Percentiles rank a stretch among this genome's conserved stretches.
Conservation (phyloP, 2,888 invertebrate genomes). For the Alviniconcha strummeri region DNA sequence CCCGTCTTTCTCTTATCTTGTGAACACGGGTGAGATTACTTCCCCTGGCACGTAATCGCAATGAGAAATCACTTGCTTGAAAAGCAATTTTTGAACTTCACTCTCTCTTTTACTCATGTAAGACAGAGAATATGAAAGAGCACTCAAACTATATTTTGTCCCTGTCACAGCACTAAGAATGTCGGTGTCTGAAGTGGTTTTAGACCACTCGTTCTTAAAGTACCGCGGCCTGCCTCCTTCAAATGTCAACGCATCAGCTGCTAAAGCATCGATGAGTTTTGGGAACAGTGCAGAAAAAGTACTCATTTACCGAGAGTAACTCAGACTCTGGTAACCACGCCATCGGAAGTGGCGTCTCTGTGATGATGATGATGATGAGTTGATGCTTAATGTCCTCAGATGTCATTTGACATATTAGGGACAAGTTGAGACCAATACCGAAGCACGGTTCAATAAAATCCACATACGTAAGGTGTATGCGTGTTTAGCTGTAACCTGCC, state of each 20-base stretch:
- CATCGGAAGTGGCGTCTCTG: not conserved
- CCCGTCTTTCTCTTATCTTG: not conserved
- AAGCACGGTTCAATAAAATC: too few species aligned
- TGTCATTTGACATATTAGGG: too few species aligned
- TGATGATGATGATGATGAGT: too few species aligned
- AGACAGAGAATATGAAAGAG: not conserved
- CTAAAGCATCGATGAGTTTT: not conserved
- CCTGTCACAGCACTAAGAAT: not conserved
- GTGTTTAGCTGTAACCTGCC: too few species aligned
- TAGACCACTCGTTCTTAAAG: not conserved
- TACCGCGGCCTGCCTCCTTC: not conserved
- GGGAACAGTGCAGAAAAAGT: not conserved
- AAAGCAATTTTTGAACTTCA: not conserved
- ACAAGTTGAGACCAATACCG: too few species aligned
- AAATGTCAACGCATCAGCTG: not conserved
- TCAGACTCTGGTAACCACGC: not conserved
- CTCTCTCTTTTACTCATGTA: not conserved
- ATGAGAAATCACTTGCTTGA: not conserved
- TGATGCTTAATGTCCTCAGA: too few species aligned
- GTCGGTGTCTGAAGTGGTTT: not conserved
- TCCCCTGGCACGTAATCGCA: not conserved
- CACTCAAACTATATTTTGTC: not conserved
- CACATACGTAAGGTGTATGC: too few species aligned
- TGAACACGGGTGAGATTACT: slow-evolving; percentile 3
- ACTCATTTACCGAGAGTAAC: not conserved